Conservation (phyloP, 1,140 invertebrate species). For the Drosophila nannoptera region DNA sequence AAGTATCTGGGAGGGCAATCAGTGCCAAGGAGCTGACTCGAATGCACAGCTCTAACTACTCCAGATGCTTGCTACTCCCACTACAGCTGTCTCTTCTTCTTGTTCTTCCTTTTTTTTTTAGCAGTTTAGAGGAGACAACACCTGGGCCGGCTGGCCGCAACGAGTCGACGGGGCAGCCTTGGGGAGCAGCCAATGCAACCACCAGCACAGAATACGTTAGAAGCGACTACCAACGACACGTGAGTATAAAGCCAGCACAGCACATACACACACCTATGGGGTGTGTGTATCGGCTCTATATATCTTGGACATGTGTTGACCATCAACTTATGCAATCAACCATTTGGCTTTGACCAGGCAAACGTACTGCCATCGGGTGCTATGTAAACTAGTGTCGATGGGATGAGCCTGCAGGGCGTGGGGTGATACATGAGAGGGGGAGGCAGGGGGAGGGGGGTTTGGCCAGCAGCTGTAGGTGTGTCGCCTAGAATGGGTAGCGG, state of each 20-base stretch:
- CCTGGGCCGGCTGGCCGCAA: conserved; percentile 5
- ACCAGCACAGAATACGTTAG: conserved; percentile 51
- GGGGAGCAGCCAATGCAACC: conserved; percentile 66
- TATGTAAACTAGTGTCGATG: conserved; percentile 64
- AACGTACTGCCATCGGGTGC: conserved; percentile 64
- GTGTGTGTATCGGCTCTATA: conserved; percentile 56
- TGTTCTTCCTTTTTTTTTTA: background rate
- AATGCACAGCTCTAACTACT: conserved; percentile 38
- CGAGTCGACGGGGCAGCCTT: conserved; percentile 31
- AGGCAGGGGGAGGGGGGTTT: background rate
- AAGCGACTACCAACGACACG: conserved; percentile 66
- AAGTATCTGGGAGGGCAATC: conserved; percentile 60
- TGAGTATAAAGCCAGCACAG: conserved; percentile 43
- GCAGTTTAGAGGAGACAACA: conserved; percentile 7
- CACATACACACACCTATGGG: conserved; percentile 5
- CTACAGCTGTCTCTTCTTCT: conserved; percentile 12
- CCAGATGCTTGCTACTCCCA: no score
- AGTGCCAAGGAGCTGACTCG: conserved; percentile 37
- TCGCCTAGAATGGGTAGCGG: conserved; percentile 10
- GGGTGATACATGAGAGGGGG: background rate
- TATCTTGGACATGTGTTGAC: conserved; percentile 76
- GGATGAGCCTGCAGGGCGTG: background rate
- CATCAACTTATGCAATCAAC: conserved; percentile 78
- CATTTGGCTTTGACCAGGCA: conserved; percentile 72
- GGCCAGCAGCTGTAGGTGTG: conserved; percentile 6